Evolutionary conservation across 2,888 invertebrate species (phyloP).

Genomic region (Carterocephalus palaemon): DNA sequence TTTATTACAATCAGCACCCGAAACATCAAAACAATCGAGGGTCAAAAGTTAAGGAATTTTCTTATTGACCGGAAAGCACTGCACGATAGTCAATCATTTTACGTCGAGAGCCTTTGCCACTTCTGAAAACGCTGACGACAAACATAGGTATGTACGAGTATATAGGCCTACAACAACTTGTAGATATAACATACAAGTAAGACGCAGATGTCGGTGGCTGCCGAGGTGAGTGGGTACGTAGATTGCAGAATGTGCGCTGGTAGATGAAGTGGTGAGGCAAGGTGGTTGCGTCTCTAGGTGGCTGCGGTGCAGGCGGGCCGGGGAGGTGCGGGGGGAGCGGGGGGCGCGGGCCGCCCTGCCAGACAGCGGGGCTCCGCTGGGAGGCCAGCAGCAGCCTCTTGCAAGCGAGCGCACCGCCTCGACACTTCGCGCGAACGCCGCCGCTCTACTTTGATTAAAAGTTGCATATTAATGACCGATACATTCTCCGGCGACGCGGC

Average conservation of each 20-base stretch:
- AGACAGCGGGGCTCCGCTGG: slow-evolving; percentile 80
- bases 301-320: slow-evolving; percentile 41
- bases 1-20: no score
- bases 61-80: no score
- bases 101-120: no score
- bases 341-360: slow-evolving; percentile 52
- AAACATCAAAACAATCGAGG: no score
- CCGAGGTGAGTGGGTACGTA: slow-evolving; percentile 6
- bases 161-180: no score
- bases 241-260: neutral
- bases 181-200: no score
- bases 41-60: no score
- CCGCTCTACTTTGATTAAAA: slow-evolving; percentile 64
- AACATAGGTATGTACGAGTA: no score
- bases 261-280: slow-evolving; percentile 58
- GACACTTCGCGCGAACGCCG: slow-evolving; percentile 67
- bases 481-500: slow-evolving; percentile 12
- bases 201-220: neutral
- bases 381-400: slow-evolving; percentile 74
- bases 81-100: no score
- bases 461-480: slow-evolving; percentile 44
- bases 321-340: slow-evolving; percentile 35
- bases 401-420: slow-evolving; percentile 62
- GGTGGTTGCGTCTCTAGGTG: slow-evolving; percentile 66
- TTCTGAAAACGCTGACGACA: no score